Percentiles rank a stretch among this genome's conserved stretches.
phyloP scores from a whole-genome alignment of 2,797 vertebrate genomes.

The Gobio occitaniae region DNA sequence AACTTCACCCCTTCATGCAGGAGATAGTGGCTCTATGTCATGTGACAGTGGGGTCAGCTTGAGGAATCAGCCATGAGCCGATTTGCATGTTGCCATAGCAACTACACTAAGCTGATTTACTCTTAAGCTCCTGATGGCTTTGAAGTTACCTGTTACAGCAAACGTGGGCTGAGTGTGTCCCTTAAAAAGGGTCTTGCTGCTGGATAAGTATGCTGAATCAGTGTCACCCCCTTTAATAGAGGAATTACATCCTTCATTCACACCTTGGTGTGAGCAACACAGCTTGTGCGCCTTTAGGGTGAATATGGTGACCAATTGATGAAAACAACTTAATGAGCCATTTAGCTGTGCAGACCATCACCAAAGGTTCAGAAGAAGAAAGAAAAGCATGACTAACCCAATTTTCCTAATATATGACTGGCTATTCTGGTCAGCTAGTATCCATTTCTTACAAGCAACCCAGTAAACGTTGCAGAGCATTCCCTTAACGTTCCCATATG shows the following conservation, averaged over 20 bases:
- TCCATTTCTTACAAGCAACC: neutral
- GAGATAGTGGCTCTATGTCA: neutral
- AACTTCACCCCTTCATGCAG: neutral
- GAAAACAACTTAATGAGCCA: neutral
- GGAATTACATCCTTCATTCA: constrained; percentile 13
- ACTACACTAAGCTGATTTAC: constrained; percentile 53
- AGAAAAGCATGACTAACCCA: neutral
- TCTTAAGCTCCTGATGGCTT: constrained; percentile 31
- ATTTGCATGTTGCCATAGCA: constrained; percentile 62
- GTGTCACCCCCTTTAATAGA: neutral
- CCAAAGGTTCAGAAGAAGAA: neutral
- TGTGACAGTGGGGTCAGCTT: constrained; percentile 41
- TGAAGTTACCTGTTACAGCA: constrained; percentile 34
- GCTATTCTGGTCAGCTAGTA: neutral
- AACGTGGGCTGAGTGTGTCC: neutral
- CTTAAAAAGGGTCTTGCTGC: neutral
- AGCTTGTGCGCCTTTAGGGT: neutral
- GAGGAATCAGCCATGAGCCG: constrained; percentile 27
- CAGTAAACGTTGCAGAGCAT: too few species aligned
- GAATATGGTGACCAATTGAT: neutral
- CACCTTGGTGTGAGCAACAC: neutral
- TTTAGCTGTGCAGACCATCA: neutral
- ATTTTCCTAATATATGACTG: neutral
- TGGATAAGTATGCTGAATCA: neutral
- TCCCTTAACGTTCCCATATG: too few species aligned